These are phyloP conservation scores for Dynastes hyllus DNA, from an alignment of 2,888 invertebrate genomes.

Conservation along the genomic window DNA sequence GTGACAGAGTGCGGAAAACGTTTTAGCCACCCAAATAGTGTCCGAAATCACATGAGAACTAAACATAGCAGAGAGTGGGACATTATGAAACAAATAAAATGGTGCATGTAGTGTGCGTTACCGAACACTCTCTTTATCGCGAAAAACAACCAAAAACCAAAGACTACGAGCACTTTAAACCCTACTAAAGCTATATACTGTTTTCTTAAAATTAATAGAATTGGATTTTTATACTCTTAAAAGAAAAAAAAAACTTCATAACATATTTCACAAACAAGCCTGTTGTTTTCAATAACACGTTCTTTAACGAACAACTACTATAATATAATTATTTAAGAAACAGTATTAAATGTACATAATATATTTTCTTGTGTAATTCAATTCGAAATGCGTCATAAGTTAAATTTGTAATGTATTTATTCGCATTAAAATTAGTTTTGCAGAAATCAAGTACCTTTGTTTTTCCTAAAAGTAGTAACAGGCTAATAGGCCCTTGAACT, in stretches of 20 bases:
- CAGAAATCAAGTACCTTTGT: constrained; percentile 15
- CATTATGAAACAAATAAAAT: constrained; percentile 86
- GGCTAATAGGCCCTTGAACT: not conserved
- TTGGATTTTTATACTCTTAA: no score
- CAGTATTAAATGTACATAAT: constrained; percentile 17
- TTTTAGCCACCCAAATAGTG: constrained; percentile 90
- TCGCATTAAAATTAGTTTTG: constrained; percentile 50
- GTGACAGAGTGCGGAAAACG: constrained; percentile 83
- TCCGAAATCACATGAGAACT: constrained; percentile 89
- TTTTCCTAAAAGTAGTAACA: not conserved
- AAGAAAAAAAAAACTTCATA: no score
- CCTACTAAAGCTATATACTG: not conserved
- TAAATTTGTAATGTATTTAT: constrained; percentile 46
- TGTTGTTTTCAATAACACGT: no score
- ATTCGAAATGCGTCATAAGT: constrained; percentile 18
- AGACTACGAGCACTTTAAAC: constrained; percentile 4
- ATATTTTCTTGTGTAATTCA: not conserved
- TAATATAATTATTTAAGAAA: no score
- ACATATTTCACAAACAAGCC: no score
- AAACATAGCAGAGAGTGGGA: constrained; percentile 89
- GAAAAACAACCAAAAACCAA: constrained; percentile 31
- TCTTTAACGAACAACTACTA: no score
- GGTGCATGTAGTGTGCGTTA: constrained; percentile 71
- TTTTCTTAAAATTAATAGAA: no score
- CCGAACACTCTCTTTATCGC: not conserved